Conservation (phyloP, 2,797 vertebrate species). For the Loriculus beryllinus region DNA sequence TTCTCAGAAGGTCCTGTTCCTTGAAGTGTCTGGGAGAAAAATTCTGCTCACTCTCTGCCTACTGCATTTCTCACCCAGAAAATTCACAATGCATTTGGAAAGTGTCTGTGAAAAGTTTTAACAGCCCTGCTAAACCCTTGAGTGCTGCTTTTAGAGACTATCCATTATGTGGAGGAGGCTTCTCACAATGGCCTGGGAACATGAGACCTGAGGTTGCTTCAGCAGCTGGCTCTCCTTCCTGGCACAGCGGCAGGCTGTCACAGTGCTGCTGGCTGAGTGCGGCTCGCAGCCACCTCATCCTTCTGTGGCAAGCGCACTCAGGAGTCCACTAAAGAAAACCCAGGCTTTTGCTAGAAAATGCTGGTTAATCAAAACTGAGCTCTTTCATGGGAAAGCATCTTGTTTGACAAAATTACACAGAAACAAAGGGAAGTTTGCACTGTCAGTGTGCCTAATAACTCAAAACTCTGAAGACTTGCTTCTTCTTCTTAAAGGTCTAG, state of each 20-base stretch:
- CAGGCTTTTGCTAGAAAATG: background rate
- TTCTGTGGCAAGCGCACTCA: background rate
- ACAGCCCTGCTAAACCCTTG: background rate
- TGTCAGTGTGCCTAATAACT: background rate
- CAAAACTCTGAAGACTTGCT: background rate
- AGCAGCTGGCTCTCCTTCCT: constrained; percentile 64
- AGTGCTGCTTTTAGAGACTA: constrained; percentile 44
- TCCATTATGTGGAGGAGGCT: constrained; percentile 47
- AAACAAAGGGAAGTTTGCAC: background rate
- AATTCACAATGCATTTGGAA: constrained; percentile 38
- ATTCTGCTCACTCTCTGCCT: background rate
- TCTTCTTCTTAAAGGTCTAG: background rate
- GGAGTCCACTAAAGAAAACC: background rate
- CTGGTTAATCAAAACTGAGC: background rate
- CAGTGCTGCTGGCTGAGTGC: rapidly evolving
- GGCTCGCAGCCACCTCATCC: constrained; percentile 40
- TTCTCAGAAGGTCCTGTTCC: background rate
- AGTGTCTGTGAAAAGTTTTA: constrained; percentile 56
- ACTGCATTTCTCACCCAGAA: constrained; percentile 43
- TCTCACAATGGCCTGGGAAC: constrained; percentile 43
- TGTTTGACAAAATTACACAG: background rate
- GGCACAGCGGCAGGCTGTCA: constrained; percentile 32
- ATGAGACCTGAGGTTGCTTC: background rate
- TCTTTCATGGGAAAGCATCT: background rate
- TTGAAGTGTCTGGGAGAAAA: background rate